These are phyloP conservation scores for Gephyroberyx darwinii DNA, from an alignment of 2,797 vertebrate species.

Conservation along the genomic window DNA sequence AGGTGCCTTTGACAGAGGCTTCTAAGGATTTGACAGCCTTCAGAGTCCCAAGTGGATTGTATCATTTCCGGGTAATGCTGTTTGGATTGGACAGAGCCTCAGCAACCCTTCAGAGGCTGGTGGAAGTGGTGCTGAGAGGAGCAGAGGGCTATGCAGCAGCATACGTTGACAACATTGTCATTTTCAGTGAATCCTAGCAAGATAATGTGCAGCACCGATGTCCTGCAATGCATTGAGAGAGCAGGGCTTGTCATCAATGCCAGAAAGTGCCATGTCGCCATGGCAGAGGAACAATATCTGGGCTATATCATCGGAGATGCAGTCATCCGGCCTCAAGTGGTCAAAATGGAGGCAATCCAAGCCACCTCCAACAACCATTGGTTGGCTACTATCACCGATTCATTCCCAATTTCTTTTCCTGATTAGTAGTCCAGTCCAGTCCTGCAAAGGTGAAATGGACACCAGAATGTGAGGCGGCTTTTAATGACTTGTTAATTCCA, in stretches of 20 bases:
- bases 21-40: background rate
- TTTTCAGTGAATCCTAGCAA: constrained; percentile 28
- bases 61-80: background rate
- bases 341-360: background rate
- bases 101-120: constrained; percentile 19
- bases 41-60: background rate
- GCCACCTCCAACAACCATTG: background rate
- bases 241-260: constrained; percentile 6
- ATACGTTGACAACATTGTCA: constrained; percentile 15
- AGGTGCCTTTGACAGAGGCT: background rate
- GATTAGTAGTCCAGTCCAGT: too few relatives aligned
- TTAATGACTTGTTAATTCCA: constrained; percentile 5
- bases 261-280: constrained; percentile 18
- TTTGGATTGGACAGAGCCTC: background rate
- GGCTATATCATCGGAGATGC: constrained; percentile 24
- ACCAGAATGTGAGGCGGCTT: background rate
- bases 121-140: constrained; percentile 12
- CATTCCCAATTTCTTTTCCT: constrained; percentile 11
- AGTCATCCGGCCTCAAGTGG: background rate
- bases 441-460: constrained; percentile 15
- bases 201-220: constrained; percentile 11
- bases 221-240: background rate
- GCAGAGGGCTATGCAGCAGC: background rate
- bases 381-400: background rate
- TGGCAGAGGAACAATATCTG: constrained; percentile 4